phyloP scores from a whole-genome alignment of 2,888 invertebrate species.

The Drosophila sordidapex region DNA sequence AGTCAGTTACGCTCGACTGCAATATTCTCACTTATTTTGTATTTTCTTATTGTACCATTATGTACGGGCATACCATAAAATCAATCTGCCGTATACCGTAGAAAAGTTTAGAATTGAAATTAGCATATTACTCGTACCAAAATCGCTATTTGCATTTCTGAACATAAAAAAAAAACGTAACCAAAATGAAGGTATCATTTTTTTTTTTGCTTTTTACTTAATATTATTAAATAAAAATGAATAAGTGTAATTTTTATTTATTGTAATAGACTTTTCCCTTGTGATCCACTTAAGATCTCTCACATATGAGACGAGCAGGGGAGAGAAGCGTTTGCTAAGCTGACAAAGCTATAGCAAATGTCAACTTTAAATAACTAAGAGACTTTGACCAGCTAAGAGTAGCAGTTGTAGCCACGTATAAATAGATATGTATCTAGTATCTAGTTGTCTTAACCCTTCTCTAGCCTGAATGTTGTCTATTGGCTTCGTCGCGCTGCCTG shows the following conservation, averaged over 20 bases:
- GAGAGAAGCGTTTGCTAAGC: not conserved
- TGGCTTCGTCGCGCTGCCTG: not conserved
- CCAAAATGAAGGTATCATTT: not conserved
- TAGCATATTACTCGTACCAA: no score
- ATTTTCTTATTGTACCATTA: not conserved
- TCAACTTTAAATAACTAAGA: not conserved
- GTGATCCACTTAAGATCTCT: not conserved
- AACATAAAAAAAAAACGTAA: no score
- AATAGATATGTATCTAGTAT: constrained; percentile 18
- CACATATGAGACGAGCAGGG: not conserved
- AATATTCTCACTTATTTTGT: not conserved
- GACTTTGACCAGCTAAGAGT: not conserved
- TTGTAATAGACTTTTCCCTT: not conserved
- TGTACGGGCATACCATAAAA: not conserved
- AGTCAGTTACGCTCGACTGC: not conserved
- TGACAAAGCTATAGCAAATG: not conserved
- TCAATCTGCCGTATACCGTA: not conserved
- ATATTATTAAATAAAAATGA: not conserved
- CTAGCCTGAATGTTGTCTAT: not conserved
- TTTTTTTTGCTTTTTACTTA: not conserved
- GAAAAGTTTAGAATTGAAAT: not conserved
- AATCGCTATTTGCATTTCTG: no score
- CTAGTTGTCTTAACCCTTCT: constrained; percentile 16
- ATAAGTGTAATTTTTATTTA: not conserved
- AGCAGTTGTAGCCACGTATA: not conserved